A percentile compares a stretch with the other conserved stretches of the same genome.
These are phyloP conservation scores for Latrodectus geometricus DNA, from an alignment of 1,140 invertebrate genomes.

Conservation along the genomic window DNA sequence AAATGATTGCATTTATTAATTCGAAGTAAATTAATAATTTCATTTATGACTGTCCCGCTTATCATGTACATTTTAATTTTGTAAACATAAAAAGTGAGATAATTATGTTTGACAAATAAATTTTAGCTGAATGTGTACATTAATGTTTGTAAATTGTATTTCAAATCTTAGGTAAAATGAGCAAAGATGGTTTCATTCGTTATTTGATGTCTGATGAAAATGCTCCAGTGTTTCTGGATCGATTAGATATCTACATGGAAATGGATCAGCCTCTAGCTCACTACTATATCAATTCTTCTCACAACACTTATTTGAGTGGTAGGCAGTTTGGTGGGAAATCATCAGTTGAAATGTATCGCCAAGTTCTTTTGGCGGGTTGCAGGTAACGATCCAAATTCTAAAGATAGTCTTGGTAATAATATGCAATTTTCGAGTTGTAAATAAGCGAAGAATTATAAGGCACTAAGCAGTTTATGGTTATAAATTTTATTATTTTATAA, in stretches of 20 bases:
- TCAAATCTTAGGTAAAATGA: slow-evolving; percentile 76
- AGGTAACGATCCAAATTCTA: slow-evolving; percentile 72
- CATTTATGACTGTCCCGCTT: too few relatives aligned
- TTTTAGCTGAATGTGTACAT: neutral
- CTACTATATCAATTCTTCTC: slow-evolving; percentile 99
- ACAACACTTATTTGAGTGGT: slow-evolving; percentile 97
- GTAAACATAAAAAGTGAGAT: too few relatives aligned
- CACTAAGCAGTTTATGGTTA: too few relatives aligned
- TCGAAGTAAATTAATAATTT: too few relatives aligned
- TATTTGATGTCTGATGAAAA: slow-evolving; percentile 99
- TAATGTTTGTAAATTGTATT: neutral
- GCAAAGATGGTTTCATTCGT: slow-evolving; percentile 93
- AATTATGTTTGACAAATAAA: neutral
- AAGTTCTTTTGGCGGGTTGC: slow-evolving; percentile 94
- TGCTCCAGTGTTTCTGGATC: slow-evolving; percentile 96
- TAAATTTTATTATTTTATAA: too few relatives aligned
- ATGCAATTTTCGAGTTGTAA: too few relatives aligned
- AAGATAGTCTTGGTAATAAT: too few relatives aligned
- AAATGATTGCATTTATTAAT: too few relatives aligned
- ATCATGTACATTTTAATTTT: too few relatives aligned
- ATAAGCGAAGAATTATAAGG: too few relatives aligned
- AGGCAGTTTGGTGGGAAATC: slow-evolving; percentile 97
- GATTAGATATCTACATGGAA: slow-evolving; percentile 95
- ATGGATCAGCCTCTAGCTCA: slow-evolving; percentile 98
- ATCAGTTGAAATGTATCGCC: slow-evolving; percentile 98